A percentile compares a stretch with the other conserved stretches of the same genome.
Evolutionary conservation across 92 coral and sea anemone genomes (phyloP).

Genomic region (Siderastrea radians): DNA sequence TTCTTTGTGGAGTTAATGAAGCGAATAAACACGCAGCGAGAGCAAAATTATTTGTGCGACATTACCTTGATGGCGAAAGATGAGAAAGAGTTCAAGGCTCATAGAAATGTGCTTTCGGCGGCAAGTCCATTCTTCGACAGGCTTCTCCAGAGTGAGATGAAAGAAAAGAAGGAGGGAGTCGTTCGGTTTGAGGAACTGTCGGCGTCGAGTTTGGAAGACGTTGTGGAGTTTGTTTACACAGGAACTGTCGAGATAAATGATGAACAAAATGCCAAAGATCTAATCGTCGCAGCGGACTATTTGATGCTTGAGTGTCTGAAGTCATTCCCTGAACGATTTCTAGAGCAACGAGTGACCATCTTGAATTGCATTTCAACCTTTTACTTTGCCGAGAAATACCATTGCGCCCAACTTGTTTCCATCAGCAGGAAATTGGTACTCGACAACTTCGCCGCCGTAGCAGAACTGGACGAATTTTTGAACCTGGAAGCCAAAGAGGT

Average conservation of each 20-base stretch:
- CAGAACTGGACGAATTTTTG: constrained; percentile 8
- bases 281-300: constrained; percentile 14
- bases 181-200: constrained; percentile 16
- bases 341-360: background rate
- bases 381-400: constrained; percentile 20
- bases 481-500: constrained; percentile 2
- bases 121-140: constrained; percentile 25
- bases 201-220: background rate
- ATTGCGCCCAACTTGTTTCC: background rate
- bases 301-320: background rate
- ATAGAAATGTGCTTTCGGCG: constrained; percentile 29
- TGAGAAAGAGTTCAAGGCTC: constrained; percentile 32
- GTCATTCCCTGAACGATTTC: background rate
- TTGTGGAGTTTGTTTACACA: constrained; percentile 28
- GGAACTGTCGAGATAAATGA: background rate
- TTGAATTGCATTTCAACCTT: background rate
- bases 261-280: background rate
- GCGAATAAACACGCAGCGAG: constrained; percentile 28
- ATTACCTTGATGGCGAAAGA: constrained; percentile 28
- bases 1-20: constrained; percentile 23
- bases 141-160: constrained; percentile 38
- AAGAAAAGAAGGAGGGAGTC: constrained; percentile 19
- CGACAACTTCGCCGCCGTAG: constrained; percentile 8
- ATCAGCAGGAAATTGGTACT: background rate
- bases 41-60: constrained; percentile 35